phyloP scores from a whole-genome alignment of 2,113 vertebrate genomes.

The Otocyon megalotis region DNA sequence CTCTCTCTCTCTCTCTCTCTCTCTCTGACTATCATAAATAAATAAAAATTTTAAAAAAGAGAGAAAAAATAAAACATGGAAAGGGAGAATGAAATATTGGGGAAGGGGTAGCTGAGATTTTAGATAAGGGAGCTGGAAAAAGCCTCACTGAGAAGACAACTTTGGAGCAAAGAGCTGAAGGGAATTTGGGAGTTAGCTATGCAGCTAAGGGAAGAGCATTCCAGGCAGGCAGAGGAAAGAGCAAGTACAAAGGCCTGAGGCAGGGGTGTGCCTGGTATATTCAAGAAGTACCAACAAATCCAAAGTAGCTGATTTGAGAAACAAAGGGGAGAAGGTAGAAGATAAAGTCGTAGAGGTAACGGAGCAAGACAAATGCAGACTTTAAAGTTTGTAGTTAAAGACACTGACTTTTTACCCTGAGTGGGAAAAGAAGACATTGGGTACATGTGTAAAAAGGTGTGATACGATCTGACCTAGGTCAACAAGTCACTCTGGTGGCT shows the following conservation, averaged over 20 bases:
- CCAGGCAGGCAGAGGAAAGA: neutral
- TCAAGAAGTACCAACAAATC: neutral
- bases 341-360: neutral
- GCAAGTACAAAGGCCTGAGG: neutral
- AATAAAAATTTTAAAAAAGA: too few species aligned
- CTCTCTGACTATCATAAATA: too few species aligned
- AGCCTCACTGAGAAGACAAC: neutral
- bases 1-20: too few species aligned
- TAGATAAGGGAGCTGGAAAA: neutral
- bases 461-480: neutral
- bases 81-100: neutral
- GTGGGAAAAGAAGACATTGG: neutral
- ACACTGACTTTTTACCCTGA: neutral
- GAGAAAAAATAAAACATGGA: neutral
- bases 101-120: neutral
- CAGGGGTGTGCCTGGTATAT: neutral
- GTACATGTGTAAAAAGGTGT: neutral
- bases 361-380: neutral
- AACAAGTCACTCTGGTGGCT: neutral
- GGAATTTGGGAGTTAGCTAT: too few species aligned
- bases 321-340: neutral
- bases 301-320: neutral
- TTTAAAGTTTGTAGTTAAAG: neutral
- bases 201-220: neutral
- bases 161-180: neutral